Evolutionary conservation across 2,797 vertebrate genomes (phyloP).

Genomic region (Notolabrus celidotus): DNA sequence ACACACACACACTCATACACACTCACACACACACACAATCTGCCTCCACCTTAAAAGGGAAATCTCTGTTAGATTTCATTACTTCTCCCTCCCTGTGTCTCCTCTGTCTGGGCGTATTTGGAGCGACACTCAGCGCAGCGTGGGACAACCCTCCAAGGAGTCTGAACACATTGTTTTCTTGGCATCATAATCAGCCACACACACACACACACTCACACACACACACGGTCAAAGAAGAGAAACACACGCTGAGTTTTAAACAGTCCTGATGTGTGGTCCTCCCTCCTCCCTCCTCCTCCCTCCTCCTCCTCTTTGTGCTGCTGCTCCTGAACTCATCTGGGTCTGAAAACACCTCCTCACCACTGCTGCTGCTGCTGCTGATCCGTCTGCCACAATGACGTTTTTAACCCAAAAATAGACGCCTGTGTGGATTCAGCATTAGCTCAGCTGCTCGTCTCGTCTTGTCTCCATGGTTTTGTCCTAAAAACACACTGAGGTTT

Average conservation of each 20-base stretch:
- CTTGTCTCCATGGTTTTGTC: conserved; percentile 40
- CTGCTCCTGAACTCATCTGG: conserved; percentile 53
- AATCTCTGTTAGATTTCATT: conserved; percentile 66
- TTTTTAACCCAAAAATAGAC: conserved; percentile 46
- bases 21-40: conserved; percentile 41
- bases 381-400: conserved; percentile 33
- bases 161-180: conserved; percentile 77
- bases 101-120: conserved; percentile 47
- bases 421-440: not conserved
- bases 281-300: conserved; percentile 11
- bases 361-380: conserved; percentile 17
- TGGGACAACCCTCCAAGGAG: conserved; percentile 62
- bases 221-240: conserved; percentile 41
- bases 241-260: conserved; percentile 61
- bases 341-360: conserved; percentile 35
- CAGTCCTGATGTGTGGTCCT: conserved; percentile 76
- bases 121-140: conserved; percentile 41
- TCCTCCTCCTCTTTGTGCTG: conserved; percentile 2
- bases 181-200: conserved; percentile 63
- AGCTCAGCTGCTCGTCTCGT: not conserved
- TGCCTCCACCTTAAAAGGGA: conserved; percentile 73
- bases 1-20: conserved; percentile 46
- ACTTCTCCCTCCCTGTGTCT: conserved; percentile 37
- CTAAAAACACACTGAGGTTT: conserved; percentile 10
- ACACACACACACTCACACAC: conserved; percentile 46